A percentile compares a stretch with the other conserved stretches of the same genome.
Conservation (phyloP, 2,113 vertebrate species). For the Xenopus laevis region DNA sequence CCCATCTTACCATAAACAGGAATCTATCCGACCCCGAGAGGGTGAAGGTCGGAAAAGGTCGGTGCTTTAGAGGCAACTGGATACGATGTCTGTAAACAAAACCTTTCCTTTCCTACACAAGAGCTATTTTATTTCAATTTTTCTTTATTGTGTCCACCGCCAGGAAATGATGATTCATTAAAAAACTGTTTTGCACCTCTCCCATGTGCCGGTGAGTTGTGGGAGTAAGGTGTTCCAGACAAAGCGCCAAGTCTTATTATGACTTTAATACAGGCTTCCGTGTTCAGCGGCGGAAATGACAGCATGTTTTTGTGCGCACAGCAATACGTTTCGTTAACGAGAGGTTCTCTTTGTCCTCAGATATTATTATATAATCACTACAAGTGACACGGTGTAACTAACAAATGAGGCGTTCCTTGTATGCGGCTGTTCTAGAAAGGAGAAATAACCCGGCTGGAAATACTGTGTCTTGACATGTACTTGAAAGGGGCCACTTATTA, state of each 20-base stretch:
- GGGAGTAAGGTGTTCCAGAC: background rate
- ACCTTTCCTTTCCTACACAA: background rate
- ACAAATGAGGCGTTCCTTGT: too few relatives aligned
- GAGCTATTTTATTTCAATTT: background rate
- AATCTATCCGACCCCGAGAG: background rate
- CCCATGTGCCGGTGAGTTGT: background rate
- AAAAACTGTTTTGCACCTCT: slow-evolving; percentile 1
- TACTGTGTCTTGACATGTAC: too few relatives aligned
- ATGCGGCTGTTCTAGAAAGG: too few relatives aligned
- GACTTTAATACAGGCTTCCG: background rate
- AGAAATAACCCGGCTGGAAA: too few relatives aligned
- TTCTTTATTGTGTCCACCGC: background rate
- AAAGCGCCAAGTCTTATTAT: background rate
- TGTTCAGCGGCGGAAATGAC: background rate
- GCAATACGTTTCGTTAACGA: background rate
- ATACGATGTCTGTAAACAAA: background rate
- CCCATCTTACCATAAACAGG: slow-evolving; percentile 5
- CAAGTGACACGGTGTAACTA: background rate
- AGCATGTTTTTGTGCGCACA: background rate
- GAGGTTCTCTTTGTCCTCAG: background rate
- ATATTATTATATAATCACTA: background rate
- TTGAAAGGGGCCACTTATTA: too few relatives aligned
- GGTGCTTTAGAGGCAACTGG: background rate
- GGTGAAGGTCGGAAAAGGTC: too few relatives aligned
- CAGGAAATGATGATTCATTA: slow-evolving; percentile 32